Base-by-base conservation (phyloP, 2,888 invertebrate species). In the Cheilosia impressa region DNA sequence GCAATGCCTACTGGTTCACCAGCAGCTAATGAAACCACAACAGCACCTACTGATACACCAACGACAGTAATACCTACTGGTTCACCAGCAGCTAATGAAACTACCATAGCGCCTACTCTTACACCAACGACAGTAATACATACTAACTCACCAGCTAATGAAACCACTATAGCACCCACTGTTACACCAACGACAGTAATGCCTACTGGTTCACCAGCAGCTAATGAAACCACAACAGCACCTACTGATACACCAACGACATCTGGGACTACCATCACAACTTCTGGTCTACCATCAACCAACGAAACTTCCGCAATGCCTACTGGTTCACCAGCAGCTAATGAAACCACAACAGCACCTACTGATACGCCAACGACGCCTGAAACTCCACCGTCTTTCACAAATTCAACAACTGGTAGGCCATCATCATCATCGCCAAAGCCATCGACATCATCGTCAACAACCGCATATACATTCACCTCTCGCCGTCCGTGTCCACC, bases 401-500 rank as follows among this genome's bases (percentile, higher is more conserved):
- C n/a, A 27, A 9, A 7, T 24, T 31, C 24, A 24, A 5, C 45
- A n/a, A 7, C 43, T n/a, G 5, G n/a, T 6, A n/a, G n/a, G 13
- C n/a, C 43, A n/a, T n/a, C 43, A 43, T 4, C 43, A n/a, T 13
- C 52, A 6, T n/a, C 47, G 17, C 1, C 47, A 5, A 19, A 6
- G 19, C 9, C 53, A 10, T 45, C 31, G 24, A 52, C 15, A 1
- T 6, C 47, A 0, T 17, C 58, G 4, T 22, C 38, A 13, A 4
- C 38, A 5, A 2, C 50, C 4, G 19, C 9, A 24, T n/a, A 34
- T 13, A 57, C 31, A 1, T 1, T 63, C 13, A 24, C 76, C 19
- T 19, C 63, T 41, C 1, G 1, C 2, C 50, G 19, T 2, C 76
- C 53, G 4, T 82, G 82, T 31, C 82, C 82, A n/a, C 7, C 58